Percentiles rank a stretch among this genome's conserved stretches.
Conservation (phyloP, 2,888 invertebrate species). For the Drosophila acutilabella region DNA sequence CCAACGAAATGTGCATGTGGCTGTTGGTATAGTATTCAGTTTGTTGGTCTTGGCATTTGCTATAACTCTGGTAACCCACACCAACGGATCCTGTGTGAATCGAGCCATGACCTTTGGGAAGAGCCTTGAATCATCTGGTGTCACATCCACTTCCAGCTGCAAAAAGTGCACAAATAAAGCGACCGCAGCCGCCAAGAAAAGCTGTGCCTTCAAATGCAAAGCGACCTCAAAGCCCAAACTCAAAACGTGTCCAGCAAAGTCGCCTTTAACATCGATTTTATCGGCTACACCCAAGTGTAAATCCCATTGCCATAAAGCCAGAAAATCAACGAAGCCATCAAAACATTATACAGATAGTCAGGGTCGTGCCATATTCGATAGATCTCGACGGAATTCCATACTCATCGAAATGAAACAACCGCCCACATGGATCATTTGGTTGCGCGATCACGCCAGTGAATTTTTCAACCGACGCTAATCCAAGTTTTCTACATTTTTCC, state of each 20-base stretch:
- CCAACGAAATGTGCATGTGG: conserved; percentile 63
- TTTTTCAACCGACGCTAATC: neutral
- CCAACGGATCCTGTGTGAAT: conserved; percentile 2
- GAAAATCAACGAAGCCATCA: neutral
- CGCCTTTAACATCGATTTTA: neutral
- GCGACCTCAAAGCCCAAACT: neutral
- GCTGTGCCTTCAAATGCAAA: neutral
- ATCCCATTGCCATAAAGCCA: neutral
- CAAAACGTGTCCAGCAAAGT: neutral
- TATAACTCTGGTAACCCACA: conserved; percentile 47
- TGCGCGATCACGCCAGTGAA: conserved; percentile 45
- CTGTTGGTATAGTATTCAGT: conserved; percentile 37
- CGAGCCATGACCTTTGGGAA: neutral
- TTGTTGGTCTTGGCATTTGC: conserved; percentile 55
- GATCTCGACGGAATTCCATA: conserved; percentile 64
- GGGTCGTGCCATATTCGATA: conserved; percentile 69
- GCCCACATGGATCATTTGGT: conserved; percentile 69
- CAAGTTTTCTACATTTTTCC: neutral
- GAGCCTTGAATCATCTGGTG: neutral
- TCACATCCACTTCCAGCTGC: conserved; percentile 2
- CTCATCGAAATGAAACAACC: conserved; percentile 80
- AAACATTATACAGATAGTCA: conserved; percentile 55
- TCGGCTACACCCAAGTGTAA: neutral
- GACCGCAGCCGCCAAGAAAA: neutral
- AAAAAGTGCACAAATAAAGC: neutral